A percentile compares a stretch with the other conserved stretches of the same genome.
Conservation (phyloP, 2,113 vertebrate genomes). For the Larimichthys polyactis region DNA sequence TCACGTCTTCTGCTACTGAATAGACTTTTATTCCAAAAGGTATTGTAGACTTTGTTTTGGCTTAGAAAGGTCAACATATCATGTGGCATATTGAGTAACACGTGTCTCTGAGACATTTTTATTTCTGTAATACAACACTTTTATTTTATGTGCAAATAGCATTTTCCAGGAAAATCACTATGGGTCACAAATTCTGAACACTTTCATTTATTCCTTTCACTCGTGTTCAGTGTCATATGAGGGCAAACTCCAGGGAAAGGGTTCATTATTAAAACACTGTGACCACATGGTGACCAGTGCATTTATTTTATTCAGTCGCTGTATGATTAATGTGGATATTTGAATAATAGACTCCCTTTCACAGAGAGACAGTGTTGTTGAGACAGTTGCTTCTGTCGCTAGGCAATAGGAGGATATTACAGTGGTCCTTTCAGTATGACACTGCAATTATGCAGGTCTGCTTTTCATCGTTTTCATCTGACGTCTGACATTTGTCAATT, state of each 20-base stretch:
- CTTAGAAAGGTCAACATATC: constrained; percentile 59
- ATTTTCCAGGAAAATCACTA: constrained; percentile 44
- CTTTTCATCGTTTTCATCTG: constrained; percentile 34
- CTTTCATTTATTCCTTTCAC: constrained; percentile 32
- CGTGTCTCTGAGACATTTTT: constrained; percentile 60
- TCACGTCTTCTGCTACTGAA: constrained; percentile 41
- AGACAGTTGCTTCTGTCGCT: constrained; percentile 20
- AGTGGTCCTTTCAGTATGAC: background rate
- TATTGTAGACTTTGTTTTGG: constrained; percentile 60
- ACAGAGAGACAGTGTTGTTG: constrained; percentile 32
- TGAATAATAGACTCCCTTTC: constrained; percentile 36
- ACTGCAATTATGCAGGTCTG: background rate
- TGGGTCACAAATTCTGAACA: constrained; percentile 34
- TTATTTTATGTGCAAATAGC: constrained; percentile 45
- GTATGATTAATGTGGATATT: constrained; percentile 50
- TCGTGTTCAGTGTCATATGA: constrained; percentile 32
- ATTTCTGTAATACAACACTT: constrained; percentile 65
- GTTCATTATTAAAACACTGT: constrained; percentile 27
- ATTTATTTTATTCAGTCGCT: constrained; percentile 22
- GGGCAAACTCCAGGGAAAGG: constrained; percentile 3
- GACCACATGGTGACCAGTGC: constrained; percentile 16
- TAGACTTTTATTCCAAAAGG: constrained; percentile 40
- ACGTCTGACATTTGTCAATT: constrained; percentile 2
- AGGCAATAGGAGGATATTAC: constrained; percentile 10
- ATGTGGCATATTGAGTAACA: constrained; percentile 60